A percentile compares a stretch with the other conserved stretches of the same genome.
Evolutionary conservation across 2,113 vertebrate genomes (phyloP).

Genomic region (Zapornia atra): DNA sequence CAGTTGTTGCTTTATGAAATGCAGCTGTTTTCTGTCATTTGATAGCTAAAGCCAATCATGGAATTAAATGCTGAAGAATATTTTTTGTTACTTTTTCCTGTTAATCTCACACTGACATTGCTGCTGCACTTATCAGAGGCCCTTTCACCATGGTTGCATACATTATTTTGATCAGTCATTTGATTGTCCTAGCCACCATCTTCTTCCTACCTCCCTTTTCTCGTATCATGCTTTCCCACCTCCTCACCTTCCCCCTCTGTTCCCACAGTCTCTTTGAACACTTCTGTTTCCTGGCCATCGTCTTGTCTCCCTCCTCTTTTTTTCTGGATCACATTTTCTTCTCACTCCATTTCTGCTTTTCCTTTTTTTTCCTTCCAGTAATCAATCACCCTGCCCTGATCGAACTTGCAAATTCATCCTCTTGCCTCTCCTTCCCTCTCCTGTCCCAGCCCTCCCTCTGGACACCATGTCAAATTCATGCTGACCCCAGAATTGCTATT

Average conservation of each 20-base stretch:
- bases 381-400: background rate
- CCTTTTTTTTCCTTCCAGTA: background rate
- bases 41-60: conserved; percentile 70
- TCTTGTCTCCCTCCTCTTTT: background rate
- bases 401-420: background rate
- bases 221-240: background rate
- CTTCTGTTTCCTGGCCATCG: background rate
- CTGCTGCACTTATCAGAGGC: conserved; percentile 12
- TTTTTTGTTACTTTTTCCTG: conserved; percentile 45
- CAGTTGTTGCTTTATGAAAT: conserved; percentile 72
- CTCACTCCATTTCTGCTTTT: background rate
- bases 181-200: background rate
- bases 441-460: background rate
- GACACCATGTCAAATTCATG: rapidly evolving
- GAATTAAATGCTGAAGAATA: conserved; percentile 60
- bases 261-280: background rate
- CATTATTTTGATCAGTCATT: background rate
- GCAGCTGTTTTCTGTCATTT: conserved; percentile 77
- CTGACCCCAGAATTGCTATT: background rate
- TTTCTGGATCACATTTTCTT: background rate
- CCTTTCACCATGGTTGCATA: background rate
- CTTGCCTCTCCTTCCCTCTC: background rate
- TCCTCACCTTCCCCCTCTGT: background rate
- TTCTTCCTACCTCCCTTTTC: background rate
- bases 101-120: conserved; percentile 28